These are phyloP conservation scores for Drosophila paramelanica DNA, from an alignment of 2,888 invertebrate genomes.

Conservation along the genomic window DNA sequence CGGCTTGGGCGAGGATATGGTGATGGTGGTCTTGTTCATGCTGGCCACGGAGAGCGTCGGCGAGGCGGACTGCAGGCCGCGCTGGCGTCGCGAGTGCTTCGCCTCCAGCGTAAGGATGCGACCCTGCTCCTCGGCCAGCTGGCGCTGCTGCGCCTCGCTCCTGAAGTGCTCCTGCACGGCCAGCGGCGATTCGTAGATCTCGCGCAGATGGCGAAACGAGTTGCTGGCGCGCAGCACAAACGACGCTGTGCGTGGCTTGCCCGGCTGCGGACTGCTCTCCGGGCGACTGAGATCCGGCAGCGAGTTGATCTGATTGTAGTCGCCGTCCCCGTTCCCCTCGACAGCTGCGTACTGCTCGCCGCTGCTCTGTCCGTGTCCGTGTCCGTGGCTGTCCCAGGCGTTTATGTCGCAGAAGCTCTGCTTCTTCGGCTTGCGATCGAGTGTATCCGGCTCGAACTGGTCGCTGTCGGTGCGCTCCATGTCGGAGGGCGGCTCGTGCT, in stretches of 20 bases:
- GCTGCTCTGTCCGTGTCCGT: constrained; percentile 18
- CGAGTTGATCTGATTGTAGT: constrained; percentile 71
- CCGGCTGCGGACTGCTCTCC: constrained; percentile 24
- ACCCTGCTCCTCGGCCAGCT: constrained; percentile 85
- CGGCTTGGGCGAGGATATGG: constrained; percentile 66
- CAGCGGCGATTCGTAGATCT: constrained; percentile 90
- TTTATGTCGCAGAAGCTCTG: constrained; percentile 85
- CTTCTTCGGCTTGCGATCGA: constrained; percentile 91
- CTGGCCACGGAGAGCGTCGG: constrained; percentile 80
- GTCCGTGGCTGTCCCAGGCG: constrained; percentile 85
- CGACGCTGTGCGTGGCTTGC: constrained; percentile 82
- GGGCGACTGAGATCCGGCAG: constrained; percentile 77
- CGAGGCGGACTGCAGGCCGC: constrained; percentile 85
- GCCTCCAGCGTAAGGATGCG: constrained; percentile 89
- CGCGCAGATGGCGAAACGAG: constrained; percentile 90
- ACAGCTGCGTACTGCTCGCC: constrained; percentile 45
- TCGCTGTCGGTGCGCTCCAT: constrained; percentile 89
- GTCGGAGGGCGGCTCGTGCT: constrained; percentile 92
- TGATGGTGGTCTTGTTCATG: constrained; percentile 78
- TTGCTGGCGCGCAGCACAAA: constrained; percentile 89
- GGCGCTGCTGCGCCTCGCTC: constrained; percentile 77
- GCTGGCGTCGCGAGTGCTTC: constrained; percentile 90
- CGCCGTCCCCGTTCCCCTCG: constrained; percentile 50
- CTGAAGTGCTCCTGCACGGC: constrained; percentile 84
- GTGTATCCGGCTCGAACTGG: constrained; percentile 93